Evolutionary conservation across 2,113 vertebrate species (phyloP), one percentile per base, ranked within the genome.

Genomic region (Hystrix brachyura): DNA sequence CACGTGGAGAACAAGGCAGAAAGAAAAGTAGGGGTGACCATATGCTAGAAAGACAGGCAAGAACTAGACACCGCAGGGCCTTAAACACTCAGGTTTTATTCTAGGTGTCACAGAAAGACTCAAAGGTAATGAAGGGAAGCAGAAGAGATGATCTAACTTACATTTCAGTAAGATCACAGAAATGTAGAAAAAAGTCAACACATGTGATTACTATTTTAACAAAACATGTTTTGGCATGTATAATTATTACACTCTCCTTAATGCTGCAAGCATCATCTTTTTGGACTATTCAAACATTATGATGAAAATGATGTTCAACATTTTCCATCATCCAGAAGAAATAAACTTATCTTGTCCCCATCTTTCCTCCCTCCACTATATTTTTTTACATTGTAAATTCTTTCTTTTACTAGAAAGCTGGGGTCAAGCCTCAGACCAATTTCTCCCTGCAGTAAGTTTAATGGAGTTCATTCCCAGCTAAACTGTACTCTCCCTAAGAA

Each of bases 101-200:
- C 51, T 29, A 27, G 27, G 12, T 64, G 46, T 69, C 60, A 62
- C 8, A 64, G 67, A 87, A 91, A 55, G 34, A 57, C 18, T 84
- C 19, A 0, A 32, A 93, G 5, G 27, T 74, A 78, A 86, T 87
- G 43, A 91, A 95, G 46, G 38, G 9, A 60, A n/a, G 0, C 8
- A 38, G 51, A 83, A 78, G 67, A 69, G 14, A 79, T 38, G 21
- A 91, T 83, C 87, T 93, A 72, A 97, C 78, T 94, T 95, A 71
- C 53, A 96, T 91, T 94, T 94, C 93, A 98, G 87, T 92, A 97
- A 92, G 57, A 65, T 60, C 57, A 71, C 21, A 62, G 60, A 86
- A 94, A 72, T 86, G 6, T 60, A 60, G 71, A 3, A 29, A 57
- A 87, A 69, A 69, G 51, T 11, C 46, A 87, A 90, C 38, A 23